Conservation (phyloP, 1,140 invertebrate genomes). For the Chironomus tepperi region DNA sequence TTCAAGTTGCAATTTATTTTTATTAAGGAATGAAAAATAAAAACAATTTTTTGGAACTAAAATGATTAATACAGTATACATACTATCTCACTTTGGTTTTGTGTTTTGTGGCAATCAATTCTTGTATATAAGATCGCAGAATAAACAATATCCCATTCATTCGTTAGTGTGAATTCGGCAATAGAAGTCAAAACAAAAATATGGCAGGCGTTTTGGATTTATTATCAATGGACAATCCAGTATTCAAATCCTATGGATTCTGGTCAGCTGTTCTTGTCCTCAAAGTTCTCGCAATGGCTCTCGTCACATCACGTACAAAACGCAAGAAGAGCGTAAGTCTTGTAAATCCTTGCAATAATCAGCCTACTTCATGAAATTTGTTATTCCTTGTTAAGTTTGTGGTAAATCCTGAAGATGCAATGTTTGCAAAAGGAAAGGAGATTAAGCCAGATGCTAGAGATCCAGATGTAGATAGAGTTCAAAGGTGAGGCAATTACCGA, state of each 20-base stretch:
- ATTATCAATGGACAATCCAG: conserved; percentile 34
- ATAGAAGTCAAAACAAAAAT: neutral
- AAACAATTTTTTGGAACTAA: neutral
- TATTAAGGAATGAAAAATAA: neutral
- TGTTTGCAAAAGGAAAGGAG: neutral
- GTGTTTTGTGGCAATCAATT: too few species aligned
- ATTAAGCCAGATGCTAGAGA: neutral
- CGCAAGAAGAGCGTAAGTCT: conserved; percentile 48
- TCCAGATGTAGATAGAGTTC: neutral
- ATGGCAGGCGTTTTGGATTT: conserved; percentile 22
- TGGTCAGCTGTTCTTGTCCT: conserved; percentile 48
- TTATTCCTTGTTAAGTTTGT: neutral
- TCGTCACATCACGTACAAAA: conserved; percentile 45
- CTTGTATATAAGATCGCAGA: too few species aligned
- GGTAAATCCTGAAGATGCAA: neutral
- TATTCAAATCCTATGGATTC: conserved; percentile 47
- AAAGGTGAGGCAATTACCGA: neutral
- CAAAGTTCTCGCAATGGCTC: conserved; percentile 50
- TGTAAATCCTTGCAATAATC: neutral
- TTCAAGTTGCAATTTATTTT: conserved; percentile 32
- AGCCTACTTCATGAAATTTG: neutral
- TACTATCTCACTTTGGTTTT: too few species aligned
- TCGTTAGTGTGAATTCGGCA: too few species aligned
- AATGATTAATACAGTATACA: neutral
- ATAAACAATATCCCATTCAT: too few species aligned